Evolutionary conservation across 2,113 vertebrate species (phyloP), one percentile per base, ranked within the genome.

Genomic region (Atractosteus spatula): DNA sequence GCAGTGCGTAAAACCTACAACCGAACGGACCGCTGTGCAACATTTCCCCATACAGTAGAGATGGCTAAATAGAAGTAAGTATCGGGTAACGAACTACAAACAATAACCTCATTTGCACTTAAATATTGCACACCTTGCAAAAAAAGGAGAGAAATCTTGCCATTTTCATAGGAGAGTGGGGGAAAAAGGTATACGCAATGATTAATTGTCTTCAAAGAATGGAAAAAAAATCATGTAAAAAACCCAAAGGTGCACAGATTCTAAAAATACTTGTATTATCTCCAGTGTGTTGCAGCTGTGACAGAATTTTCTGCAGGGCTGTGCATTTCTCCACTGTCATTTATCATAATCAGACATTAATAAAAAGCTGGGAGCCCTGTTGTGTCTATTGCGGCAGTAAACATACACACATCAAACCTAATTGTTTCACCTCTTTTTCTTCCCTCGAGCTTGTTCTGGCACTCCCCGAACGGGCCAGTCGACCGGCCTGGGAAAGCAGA

Each of bases 291-390:
- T 79, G 89, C 89, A 86, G 92, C 88, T 86, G 87, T 74, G 62
- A 73, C 72, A 61, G 17, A 45, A 56, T 74, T 80, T 13, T 81
- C 8, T 70, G 84, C 80, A 87, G 89, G 80, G 81, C 76, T 72
- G 87, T 84, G 84, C 81, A 85, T 88, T 74, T 73, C 79, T 84
- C 79, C 55, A 0, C 17, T 47, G 71, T 83, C 92, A 74, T 95
- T 91, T 94, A 93, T 94, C 94, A 94, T 89, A 79, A 72, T 91
- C 87, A 89, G 92, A 85, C 90, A 86, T 85, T 82, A 90, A 89
- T 81, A 84, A 89, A 89, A 87, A 85, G 86, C 80, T 89, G 57
- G 91, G 85, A 83, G 78, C 66, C 1, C 83, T 55, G 8, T 86
- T 4, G 63, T 79, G 84, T 81, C 82, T 89, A 82, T 83, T 83